Percentiles rank a stretch among this genome's conserved stretches.
Conservation (phyloP, 1,140 invertebrate genomes). For the Atta colombica region DNA sequence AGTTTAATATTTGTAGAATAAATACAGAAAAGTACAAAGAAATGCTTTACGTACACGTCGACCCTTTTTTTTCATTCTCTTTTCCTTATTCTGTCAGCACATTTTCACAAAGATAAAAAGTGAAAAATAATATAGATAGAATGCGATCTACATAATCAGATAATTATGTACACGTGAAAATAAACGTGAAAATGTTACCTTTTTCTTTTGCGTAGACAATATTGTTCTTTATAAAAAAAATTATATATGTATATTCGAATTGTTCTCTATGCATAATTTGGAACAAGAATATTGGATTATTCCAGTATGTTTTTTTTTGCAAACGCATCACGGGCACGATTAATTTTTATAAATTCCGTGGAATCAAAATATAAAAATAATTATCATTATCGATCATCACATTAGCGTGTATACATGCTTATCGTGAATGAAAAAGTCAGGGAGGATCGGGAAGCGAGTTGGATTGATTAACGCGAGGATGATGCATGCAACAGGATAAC, state of each 20-base stretch:
- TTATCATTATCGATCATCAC: constrained; percentile 23
- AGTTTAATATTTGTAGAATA: constrained; percentile 73
- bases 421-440: constrained; percentile 54
- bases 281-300: neutral
- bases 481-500: constrained; percentile 76
- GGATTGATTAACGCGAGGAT: constrained; percentile 56
- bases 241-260: neutral
- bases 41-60: constrained; percentile 41
- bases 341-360: neutral
- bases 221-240: neutral
- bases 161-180: constrained; percentile 36
- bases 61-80: neutral
- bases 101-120: constrained; percentile 33
- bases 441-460: constrained; percentile 62
- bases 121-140: constrained; percentile 5
- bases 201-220: neutral
- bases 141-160: neutral
- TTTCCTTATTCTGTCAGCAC: neutral
- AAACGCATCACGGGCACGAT: constrained; percentile 36
- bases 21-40: constrained; percentile 73
- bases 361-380: constrained; percentile 61
- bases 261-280: neutral
- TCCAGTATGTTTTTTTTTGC: neutral
- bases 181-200: constrained; percentile 4
- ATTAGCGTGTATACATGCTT: neutral